Percentiles rank a stretch among this genome's conserved stretches.
Evolutionary conservation across 1,140 invertebrate genomes (phyloP).

Genomic region (Drosophila saltans): DNA sequence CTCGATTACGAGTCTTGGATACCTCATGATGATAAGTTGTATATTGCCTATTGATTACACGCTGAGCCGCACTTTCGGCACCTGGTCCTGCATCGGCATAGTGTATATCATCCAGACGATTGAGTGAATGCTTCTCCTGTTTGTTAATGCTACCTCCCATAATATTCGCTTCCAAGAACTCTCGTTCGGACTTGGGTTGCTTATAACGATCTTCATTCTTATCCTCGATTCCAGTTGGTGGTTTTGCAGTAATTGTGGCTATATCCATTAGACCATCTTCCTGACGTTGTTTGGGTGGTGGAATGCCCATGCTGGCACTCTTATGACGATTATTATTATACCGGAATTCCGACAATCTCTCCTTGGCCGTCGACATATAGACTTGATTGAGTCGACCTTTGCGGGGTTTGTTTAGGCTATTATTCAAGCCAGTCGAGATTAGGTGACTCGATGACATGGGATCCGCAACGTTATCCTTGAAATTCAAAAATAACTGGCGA

Average conservation of each 20-base stretch:
- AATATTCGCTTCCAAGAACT: neutral
- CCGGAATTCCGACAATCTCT: neutral
- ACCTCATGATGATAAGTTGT: neutral
- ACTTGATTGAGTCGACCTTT: neutral
- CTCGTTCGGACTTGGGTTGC: neutral
- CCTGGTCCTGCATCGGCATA: constrained; percentile 17
- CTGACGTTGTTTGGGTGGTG: neutral
- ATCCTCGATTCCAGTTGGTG: neutral
- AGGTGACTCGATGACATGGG: neutral
- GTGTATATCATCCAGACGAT: constrained; percentile 37
- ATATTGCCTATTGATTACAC: constrained; percentile 41
- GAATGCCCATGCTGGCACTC: neutral
- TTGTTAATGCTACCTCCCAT: too few species aligned
- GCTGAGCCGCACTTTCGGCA: constrained; percentile 53
- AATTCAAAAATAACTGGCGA: neutral
- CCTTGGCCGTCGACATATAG: neutral
- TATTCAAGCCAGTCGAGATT: neutral
- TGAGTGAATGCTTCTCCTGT: neutral
- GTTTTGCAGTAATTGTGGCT: neutral
- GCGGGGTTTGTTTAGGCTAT: neutral
- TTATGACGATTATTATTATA: too few species aligned
- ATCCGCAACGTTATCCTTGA: neutral
- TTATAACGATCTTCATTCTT: too few species aligned
- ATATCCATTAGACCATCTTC: neutral
- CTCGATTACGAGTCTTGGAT: neutral